Conservation (phyloP, 2,113 vertebrate species). For the Ptychochromis oligacanthus region DNA sequence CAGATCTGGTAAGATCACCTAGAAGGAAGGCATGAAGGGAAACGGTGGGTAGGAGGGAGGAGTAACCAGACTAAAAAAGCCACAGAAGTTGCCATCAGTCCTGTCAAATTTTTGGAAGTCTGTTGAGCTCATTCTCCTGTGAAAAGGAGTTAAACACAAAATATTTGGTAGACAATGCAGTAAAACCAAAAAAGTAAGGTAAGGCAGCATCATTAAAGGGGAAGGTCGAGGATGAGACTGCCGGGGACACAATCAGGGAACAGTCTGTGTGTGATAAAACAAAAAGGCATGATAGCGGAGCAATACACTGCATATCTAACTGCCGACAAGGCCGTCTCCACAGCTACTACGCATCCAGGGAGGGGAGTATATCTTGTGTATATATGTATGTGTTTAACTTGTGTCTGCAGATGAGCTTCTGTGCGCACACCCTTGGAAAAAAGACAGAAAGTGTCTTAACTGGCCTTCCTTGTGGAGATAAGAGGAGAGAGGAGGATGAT, state of each 20-base stretch:
- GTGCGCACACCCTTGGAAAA: not conserved
- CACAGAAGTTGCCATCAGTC: not conserved
- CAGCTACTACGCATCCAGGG: not conserved
- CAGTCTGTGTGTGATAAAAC: conserved; percentile 26
- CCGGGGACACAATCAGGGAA: conserved; percentile 35
- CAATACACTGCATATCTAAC: conserved; percentile 31
- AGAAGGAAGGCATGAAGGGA: conserved; percentile 10
- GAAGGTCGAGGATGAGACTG: conserved; percentile 43
- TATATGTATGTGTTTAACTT: not conserved
- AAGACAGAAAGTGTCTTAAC: not conserved
- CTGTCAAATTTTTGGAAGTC: not conserved
- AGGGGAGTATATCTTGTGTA: conserved; percentile 20
- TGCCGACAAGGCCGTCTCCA: conserved; percentile 43
- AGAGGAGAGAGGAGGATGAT: conserved; percentile 60
- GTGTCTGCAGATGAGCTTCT: conserved; percentile 27
- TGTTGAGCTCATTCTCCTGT: not conserved
- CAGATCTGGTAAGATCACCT: conserved; percentile 98
- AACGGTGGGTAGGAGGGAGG: not conserved
- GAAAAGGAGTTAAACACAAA: not conserved
- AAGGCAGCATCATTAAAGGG: conserved; percentile 11
- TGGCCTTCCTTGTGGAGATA: conserved; percentile 51
- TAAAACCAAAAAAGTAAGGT: not conserved
- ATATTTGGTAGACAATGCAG: conserved; percentile 3
- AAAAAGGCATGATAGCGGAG: conserved; percentile 7
- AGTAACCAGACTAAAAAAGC: not conserved